Conservation (phyloP, 2,113 vertebrate genomes). For the Aspiorhynchus laticeps region DNA sequence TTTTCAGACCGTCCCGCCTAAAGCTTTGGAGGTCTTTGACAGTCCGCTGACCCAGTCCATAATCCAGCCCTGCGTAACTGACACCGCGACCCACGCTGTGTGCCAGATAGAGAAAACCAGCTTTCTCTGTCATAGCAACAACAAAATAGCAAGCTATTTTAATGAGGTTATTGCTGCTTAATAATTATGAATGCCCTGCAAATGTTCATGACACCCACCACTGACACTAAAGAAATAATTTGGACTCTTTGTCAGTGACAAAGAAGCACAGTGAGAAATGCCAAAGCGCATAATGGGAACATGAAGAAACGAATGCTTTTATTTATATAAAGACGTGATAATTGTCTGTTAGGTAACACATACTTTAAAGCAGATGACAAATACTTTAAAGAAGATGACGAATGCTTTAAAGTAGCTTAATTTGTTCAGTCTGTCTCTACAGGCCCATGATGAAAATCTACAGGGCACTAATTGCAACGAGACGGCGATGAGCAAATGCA, state of each 20-base stretch:
- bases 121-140: background rate
- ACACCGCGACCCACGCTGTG: background rate
- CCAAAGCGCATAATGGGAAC: slow-evolving; percentile 7
- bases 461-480: slow-evolving; percentile 40
- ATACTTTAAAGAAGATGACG: background rate
- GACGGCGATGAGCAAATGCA: background rate
- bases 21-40: background rate
- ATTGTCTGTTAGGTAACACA: slow-evolving; percentile 25
- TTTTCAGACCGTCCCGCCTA: background rate
- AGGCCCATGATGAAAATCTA: slow-evolving; percentile 19
- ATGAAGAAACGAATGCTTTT: background rate
- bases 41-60: background rate
- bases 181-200: background rate
- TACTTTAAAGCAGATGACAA: background rate
- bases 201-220: background rate
- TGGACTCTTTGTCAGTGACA: background rate
- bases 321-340: slow-evolving; percentile 17
- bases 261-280: background rate
- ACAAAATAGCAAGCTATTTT: background rate
- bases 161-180: background rate
- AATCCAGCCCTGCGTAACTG: background rate
- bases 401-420: slow-evolving; percentile 33
- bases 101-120: background rate
- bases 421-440: slow-evolving; percentile 12
- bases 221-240: background rate